These are phyloP conservation scores for Neodiprion pinetum DNA, from an alignment of 1,140 invertebrate species.

Conservation along the genomic window DNA sequence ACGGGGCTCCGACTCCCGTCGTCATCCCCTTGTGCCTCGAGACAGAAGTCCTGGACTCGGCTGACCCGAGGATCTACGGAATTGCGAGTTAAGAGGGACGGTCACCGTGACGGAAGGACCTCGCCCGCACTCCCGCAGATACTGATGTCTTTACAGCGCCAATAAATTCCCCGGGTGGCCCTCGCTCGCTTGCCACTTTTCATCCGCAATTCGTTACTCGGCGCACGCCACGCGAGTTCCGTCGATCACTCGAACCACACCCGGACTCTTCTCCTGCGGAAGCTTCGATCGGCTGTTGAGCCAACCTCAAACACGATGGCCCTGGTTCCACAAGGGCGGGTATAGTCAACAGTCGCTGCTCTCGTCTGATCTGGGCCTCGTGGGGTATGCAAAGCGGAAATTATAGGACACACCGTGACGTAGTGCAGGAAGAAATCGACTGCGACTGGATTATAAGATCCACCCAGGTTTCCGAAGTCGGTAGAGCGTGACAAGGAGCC, in stretches of 20 bases:
- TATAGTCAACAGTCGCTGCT: no score
- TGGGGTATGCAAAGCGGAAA: no score
- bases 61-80: conserved; percentile 12
- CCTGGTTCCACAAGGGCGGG: no score
- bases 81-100: background rate
- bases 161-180: conserved; percentile 4
- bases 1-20: no score
- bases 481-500: background rate
- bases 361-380: no score
- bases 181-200: background rate
- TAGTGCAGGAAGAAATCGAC: no score
- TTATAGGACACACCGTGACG: no score
- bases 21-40: no score
- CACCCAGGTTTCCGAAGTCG: background rate
- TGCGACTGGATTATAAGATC: background rate
- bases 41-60: conserved; percentile 11
- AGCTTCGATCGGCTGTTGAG: no score
- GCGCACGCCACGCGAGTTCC: background rate
- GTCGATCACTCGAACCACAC: no score
- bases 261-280: no score
- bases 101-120: background rate
- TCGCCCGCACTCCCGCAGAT: conserved; percentile 3
- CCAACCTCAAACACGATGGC: no score
- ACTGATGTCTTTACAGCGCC: conserved; percentile 1
- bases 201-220: background rate